Evolutionary conservation across 2,113 vertebrate genomes (phyloP).

Genomic region (Hypanus sabinus): DNA sequence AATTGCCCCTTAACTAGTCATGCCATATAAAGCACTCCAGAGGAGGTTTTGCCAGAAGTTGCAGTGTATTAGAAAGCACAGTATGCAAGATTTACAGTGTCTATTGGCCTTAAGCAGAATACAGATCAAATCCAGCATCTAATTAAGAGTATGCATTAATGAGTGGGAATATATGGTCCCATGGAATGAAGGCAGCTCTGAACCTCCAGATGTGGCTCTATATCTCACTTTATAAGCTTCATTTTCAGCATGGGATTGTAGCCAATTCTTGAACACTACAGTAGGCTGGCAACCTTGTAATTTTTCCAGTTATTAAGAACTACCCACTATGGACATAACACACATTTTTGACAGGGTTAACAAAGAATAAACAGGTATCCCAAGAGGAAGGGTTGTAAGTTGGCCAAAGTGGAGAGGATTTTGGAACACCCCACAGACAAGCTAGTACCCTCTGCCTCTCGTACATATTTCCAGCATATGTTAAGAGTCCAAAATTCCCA

Average conservation of each 20-base stretch:
- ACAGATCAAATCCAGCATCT: not conserved
- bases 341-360: not conserved
- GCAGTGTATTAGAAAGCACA: not conserved
- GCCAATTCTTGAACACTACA: not conserved
- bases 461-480: not conserved
- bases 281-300: not conserved
- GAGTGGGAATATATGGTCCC: not conserved
- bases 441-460: not conserved
- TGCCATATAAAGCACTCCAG: not conserved
- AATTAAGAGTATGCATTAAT: not conserved
- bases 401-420: not conserved
- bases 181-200: not conserved
- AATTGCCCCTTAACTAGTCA: not conserved
- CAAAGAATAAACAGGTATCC: not conserved
- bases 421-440: not conserved
- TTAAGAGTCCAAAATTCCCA: slow-evolving; percentile 1
- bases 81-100: not conserved
- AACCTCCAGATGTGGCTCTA: not conserved
- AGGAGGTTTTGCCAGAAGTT: not conserved
- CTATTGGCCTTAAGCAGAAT: not conserved
- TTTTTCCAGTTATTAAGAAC: not conserved
- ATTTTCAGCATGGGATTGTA: not conserved
- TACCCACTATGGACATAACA: not conserved
- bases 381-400: not conserved
- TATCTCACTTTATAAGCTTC: not conserved